Evolutionary conservation across 2,888 invertebrate species (phyloP).

Genomic region (Trachelus tabidus): DNA sequence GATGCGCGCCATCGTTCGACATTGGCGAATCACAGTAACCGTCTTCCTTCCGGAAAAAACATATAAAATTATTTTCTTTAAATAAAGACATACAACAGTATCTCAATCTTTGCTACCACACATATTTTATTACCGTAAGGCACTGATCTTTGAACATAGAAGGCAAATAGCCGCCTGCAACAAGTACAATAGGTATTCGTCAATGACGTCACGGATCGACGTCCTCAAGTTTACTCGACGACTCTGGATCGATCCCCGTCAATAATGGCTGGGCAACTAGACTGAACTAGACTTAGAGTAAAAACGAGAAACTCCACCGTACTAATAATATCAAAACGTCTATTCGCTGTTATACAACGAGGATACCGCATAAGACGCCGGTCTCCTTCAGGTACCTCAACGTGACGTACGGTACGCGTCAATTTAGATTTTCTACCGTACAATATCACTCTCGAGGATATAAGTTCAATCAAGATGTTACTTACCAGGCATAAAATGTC

Average conservation of each 20-base stretch:
- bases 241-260: constrained; percentile 2
- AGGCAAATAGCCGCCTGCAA: constrained; percentile 44
- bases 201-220: constrained; percentile 23
- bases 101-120: neutral
- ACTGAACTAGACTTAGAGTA: neutral
- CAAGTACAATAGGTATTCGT: constrained; percentile 45
- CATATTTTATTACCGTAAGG: neutral
- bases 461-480: neutral
- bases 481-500: constrained; percentile 12
- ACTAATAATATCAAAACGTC: neutral
- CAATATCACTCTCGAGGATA: neutral
- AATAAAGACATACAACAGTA: neutral
- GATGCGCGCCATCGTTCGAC: constrained; percentile 2
- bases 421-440: neutral
- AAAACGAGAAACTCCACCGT: neutral
- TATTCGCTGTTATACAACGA: neutral
- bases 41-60: neutral
- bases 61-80: neutral
- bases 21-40: neutral
- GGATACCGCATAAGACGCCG: neutral
- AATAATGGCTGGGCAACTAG: neutral
- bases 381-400: neutral
- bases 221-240: neutral
- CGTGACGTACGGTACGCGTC: neutral
- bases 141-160: neutral